Base-by-base conservation (phyloP, 2,888 invertebrate species). In the Lysandra bellargus region DNA sequence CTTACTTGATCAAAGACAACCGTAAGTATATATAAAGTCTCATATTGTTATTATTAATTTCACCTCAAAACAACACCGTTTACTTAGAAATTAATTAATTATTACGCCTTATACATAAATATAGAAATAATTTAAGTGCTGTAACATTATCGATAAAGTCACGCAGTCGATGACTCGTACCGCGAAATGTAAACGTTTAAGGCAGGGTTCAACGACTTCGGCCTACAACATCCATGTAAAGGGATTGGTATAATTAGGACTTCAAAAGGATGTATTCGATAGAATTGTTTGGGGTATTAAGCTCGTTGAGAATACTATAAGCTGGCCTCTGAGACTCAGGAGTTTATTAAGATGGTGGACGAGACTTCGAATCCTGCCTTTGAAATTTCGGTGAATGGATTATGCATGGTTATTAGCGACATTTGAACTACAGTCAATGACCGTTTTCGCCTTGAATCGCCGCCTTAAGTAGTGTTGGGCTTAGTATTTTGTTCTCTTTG, bases 141-240 rank as follows among this genome's bases (percentile, higher is more conserved):
- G 69, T 69, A 37, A 69, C 33, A 37, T 37, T 69, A 69, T 37
- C 69, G 69, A 44, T 44, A 74, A 57, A 57, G 74, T n/a, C 74
- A 44, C 44, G 23, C 74, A 74, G 88, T 86, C 88, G 85, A 85
- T 84, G 90, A 89, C 88, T 89, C 82, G 80, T 78, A 79, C 79
- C 78, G 81, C 79, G 83, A 85, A 85, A 85, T 84, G 81, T 84
- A 84, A 84, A 83, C 83, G 82, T 85, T 83, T 81, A 82, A 82
- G 79, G 81, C 78, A 61, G 79, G 82, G 79, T 81, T 78, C 80
- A 79, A 79, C 79, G 81, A 83, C 82, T 81, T 79, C n/a, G n/a
- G 75, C 57, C 53, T 53, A 33, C 53, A 57, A 57, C 33, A 53
- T 53, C 53, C 76, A 33, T 76, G 33, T 76, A 74, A n/a, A 44